Evolutionary conservation across 2,888 invertebrate genomes (phyloP), one percentile per base, ranked within the genome.

Genomic region (Monoplex corrugatus): DNA sequence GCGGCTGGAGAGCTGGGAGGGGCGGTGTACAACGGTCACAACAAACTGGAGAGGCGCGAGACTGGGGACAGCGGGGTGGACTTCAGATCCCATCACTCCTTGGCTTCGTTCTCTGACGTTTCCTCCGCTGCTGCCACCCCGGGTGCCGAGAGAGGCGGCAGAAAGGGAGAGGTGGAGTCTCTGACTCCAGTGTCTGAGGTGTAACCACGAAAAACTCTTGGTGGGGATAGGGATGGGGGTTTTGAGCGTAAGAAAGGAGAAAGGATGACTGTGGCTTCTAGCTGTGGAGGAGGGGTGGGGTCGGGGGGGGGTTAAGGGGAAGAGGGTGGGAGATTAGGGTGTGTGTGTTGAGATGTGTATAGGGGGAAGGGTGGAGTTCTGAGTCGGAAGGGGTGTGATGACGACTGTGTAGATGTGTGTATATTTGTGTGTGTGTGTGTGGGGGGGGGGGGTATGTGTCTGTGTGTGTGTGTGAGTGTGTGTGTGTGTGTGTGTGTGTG

Each of bases 161-260:
- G 28, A 28, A 57, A 57, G n/a, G 38, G 78, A 43, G 84, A 84
- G 32, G 40, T 10, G 19, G 68, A 86, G 10, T 38, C 23, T 19
- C 38, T 87, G n/a, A 78, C 87, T 28, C 87, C 87, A 2, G 87
- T 87, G 40, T 38, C 80, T 1, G 87, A 87, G 28, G 87, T 87
- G 19, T 87, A 80, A 72, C 5, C 6, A 8, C 0, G 19, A 80
- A 19, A 19, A 50, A 19, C 10, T 13, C 10, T 8, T 13, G 50
- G 50, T 13, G 50, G 50, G 19, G 50, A 19, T n/a, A n/a, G n/a
- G n/a, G n/a, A n/a, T n/a, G n/a, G n/a, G n/a, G n/a, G n/a, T n/a
- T n/a, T n/a, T n/a, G n/a, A n/a, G n/a, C n/a, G n/a, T n/a, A n/a
- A n/a, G 50, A 50, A 19, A 50, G 50, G 50, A 50, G 50, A 19